Conservation (phyloP, 2,888 invertebrate species). For the Ophonus ardosiacus region DNA sequence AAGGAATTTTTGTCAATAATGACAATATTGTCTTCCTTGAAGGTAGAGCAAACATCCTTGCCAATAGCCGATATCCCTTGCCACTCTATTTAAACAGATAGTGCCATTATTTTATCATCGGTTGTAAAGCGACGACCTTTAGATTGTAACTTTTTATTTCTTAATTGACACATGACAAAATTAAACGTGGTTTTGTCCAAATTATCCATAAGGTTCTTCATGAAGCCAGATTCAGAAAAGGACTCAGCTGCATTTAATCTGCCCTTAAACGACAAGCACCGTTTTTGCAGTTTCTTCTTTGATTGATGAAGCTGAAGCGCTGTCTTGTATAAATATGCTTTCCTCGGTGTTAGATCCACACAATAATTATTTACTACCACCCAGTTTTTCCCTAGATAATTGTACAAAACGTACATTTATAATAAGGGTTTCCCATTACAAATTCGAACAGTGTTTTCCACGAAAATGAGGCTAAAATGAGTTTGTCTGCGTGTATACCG, state of each 20-base stretch:
- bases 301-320: not conserved
- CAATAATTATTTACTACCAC: no score
- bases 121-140: not conserved
- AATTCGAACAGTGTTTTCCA: no score
- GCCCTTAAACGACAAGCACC: conserved; percentile 19
- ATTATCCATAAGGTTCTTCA: not conserved
- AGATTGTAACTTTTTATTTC: conserved; percentile 5
- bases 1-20: conserved; percentile 13
- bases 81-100: conserved; percentile 27
- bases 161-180: conserved; percentile 17
- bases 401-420: no score
- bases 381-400: no score
- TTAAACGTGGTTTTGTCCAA: conserved; percentile 3
- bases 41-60: conserved; percentile 29
- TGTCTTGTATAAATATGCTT: conserved; percentile 4
- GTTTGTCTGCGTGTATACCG: no score
- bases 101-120: conserved; percentile 33
- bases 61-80: conserved; percentile 4
- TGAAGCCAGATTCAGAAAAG: not conserved
- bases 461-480: no score
- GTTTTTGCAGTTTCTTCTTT: not conserved
- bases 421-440: no score
- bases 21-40: conserved; percentile 37
- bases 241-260: conserved; percentile 4
- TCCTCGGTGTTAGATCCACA: conserved; percentile 7